phyloP scores from a whole-genome alignment of 2,888 invertebrate species.

The Macrosiphum euphorbiae region DNA sequence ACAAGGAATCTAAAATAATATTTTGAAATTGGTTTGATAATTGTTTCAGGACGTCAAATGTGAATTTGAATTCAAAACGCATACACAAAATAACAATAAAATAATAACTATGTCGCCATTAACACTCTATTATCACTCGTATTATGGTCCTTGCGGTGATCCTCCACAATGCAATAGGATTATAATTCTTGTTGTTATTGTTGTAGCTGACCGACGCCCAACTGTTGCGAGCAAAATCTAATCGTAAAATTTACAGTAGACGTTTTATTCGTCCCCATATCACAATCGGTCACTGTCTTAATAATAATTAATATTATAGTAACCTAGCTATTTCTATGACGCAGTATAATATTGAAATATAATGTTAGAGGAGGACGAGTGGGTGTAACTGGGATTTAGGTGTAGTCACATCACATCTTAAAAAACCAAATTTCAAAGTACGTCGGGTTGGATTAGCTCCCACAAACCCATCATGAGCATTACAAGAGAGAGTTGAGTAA shows the following conservation, averaged over 20 bases:
- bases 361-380: neutral
- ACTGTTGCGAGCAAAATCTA: constrained; percentile 19
- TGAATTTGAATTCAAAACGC: neutral
- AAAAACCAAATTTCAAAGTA: too few relatives aligned
- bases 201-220: neutral
- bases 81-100: neutral
- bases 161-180: neutral
- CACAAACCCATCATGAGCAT: too few relatives aligned
- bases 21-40: neutral
- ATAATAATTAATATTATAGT: neutral
- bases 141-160: neutral
- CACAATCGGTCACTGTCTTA: neutral
- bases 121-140: neutral
- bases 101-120: neutral
- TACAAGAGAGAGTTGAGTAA: too few relatives aligned
- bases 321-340: neutral
- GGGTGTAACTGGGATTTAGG: too few relatives aligned
- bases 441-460: too few relatives aligned
- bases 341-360: neutral
- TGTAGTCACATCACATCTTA: too few relatives aligned
- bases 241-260: neutral
- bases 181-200: neutral
- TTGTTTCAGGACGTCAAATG: neutral
- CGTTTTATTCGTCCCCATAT: neutral
- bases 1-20: neutral